These are phyloP conservation scores for Cyanoderma ruficeps DNA, from an alignment of 2,113 vertebrate genomes.

Conservation along the genomic window DNA sequence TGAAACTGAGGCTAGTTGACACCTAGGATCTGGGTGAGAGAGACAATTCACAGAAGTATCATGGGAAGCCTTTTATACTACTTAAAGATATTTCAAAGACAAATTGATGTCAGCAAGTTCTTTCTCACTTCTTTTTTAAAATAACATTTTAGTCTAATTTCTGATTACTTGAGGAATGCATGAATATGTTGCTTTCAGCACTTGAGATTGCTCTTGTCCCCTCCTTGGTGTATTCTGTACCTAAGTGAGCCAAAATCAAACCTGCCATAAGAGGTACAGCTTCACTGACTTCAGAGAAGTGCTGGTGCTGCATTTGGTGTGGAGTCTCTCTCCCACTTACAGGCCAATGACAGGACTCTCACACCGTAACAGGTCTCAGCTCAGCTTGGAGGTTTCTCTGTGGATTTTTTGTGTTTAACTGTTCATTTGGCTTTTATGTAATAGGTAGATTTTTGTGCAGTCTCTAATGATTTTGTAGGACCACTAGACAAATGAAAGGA, in stretches of 20 bases:
- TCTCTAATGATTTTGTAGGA: background rate
- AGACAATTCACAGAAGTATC: background rate
- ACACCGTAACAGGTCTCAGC: background rate
- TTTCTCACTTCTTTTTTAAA: background rate
- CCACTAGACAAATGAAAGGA: background rate
- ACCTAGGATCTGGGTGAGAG: background rate
- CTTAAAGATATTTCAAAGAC: constrained; percentile 32
- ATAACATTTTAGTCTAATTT: constrained; percentile 37
- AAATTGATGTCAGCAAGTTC: constrained; percentile 39
- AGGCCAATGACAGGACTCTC: background rate
- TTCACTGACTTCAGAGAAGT: background rate
- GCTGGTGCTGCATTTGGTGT: background rate
- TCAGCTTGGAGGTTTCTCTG: background rate
- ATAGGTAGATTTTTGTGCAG: background rate
- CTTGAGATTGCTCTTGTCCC: background rate
- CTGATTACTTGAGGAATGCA: constrained; percentile 34
- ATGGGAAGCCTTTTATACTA: constrained; percentile 6
- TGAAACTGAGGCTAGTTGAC: background rate
- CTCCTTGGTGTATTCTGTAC: background rate
- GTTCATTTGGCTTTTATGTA: background rate
- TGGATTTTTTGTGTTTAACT: background rate
- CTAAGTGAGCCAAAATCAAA: background rate
- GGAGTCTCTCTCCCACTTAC: background rate
- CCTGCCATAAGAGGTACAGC: background rate
- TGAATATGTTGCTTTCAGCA: background rate